Evolutionary conservation across 2,113 vertebrate species (phyloP), one percentile per base, ranked within the genome.

Genomic region (Sapayoa aenigma): DNA sequence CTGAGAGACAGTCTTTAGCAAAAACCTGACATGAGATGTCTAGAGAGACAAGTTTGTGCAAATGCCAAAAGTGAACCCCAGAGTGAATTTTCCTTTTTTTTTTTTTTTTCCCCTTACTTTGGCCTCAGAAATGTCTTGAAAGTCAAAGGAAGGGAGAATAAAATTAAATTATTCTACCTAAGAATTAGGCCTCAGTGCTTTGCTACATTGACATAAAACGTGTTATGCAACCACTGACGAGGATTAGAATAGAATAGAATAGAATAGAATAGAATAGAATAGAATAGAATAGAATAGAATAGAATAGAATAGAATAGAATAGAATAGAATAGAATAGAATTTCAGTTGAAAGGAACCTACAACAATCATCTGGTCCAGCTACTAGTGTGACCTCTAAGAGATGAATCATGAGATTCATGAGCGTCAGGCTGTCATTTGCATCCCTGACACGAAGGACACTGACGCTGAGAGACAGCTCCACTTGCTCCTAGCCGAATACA

Each of bases 141-240:
- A 93, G 4, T 68, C 20, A 69, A 25, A 68, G 25, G 14, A 35
- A 77, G 7, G 3, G 11, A n/a, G 22, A 67, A 5, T 37, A 75
- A 88, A 88, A 86, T 68, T 25, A 41, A 20, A 1, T 25, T 63
- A 71, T 83, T 58, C 15, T 65, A 21, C 37, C 12, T 35, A n/a
- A 52, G 31, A 63, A 53, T 71, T 82, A 83, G 7, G 24, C 16
- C 22, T 86, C 1, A 1, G 18, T 67, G 5, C 3, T 88, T 84
- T 65, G 12, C 13, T 44, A 28, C 7, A 5, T 25, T 74, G 14
- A 13, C 11, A 42, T 30, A 82, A 33, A 11, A 37, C 2, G 6
- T 18, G 19, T 41, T 11, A 11, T 88, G 18, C 0, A 0, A 33
- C 4, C 15, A 42, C 9, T n/a, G 75, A n/a, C n/a, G n/a, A n/a